Conservation (phyloP, 1,140 invertebrate species). For the Forficula auricularia region DNA sequence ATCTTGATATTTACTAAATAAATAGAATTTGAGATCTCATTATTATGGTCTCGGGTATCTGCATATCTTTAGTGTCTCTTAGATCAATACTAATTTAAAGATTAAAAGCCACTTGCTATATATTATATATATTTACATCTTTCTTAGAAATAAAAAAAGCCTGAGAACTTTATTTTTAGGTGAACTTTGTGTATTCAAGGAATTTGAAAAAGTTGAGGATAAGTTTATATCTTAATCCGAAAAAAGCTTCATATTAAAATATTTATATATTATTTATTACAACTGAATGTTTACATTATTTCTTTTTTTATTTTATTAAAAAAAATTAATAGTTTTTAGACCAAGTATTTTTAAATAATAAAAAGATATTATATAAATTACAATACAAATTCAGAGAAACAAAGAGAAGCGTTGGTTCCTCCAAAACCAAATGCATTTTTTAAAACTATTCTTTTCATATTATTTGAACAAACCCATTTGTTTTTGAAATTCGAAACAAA, state of each 20-base stretch:
- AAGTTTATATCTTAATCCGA: slow-evolving; percentile 3
- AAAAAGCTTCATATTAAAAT: slow-evolving; percentile 1
- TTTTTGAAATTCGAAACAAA: slow-evolving; percentile 44
- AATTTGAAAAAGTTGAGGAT: neutral
- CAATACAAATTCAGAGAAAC: slow-evolving; percentile 36
- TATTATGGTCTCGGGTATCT: too few species aligned
- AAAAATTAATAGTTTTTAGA: too few species aligned
- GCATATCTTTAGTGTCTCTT: too few species aligned
- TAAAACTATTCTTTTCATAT: slow-evolving; percentile 52
- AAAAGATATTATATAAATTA: too few species aligned
- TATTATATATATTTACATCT: slow-evolving; percentile 6
- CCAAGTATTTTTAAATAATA: too few species aligned
- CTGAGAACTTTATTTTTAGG: neutral
- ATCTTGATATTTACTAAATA: too few species aligned
- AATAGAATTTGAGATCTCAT: too few species aligned
- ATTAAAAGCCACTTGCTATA: too few species aligned
- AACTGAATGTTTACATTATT: neutral
- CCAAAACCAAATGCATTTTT: slow-evolving; percentile 99
- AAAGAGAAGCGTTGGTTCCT: slow-evolving; percentile 87
- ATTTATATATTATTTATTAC: neutral
- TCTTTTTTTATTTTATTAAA: slow-evolving; percentile 4
- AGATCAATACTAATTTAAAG: too few species aligned
- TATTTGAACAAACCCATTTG: slow-evolving; percentile 34
- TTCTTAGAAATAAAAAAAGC: neutral
- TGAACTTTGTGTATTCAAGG: neutral